Percentiles rank a stretch among this genome's conserved stretches.
phyloP scores from a whole-genome alignment of 2,797 vertebrate genomes.

The Lagodon rhomboides region DNA sequence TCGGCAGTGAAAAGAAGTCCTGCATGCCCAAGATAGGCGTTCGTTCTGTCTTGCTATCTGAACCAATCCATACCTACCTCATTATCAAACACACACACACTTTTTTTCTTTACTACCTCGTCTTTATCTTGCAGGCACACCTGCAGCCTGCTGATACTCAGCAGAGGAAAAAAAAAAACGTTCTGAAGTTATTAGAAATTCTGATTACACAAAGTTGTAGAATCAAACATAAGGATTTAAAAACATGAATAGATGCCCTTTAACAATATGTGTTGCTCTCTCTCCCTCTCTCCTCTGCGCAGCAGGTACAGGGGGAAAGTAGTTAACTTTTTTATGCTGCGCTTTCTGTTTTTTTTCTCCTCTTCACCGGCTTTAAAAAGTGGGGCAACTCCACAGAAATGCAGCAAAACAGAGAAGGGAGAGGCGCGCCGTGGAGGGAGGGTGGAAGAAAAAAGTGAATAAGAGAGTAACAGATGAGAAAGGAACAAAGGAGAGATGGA shows the following conservation, averaged over 20 bases:
- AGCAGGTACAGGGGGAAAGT: constrained; percentile 1
- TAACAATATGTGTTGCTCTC: neutral
- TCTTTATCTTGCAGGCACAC: constrained; percentile 63
- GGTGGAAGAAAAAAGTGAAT: constrained; percentile 6
- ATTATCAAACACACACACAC: neutral
- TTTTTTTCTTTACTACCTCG: constrained; percentile 5
- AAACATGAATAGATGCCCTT: constrained; percentile 19
- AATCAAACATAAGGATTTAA: constrained; percentile 46
- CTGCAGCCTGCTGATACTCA: constrained; percentile 47
- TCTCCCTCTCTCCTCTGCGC: neutral
- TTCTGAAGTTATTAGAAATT: constrained; percentile 15
- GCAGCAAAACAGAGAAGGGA: constrained; percentile 28
- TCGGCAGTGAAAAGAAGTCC: constrained; percentile 21
- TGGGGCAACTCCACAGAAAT: constrained; percentile 45
- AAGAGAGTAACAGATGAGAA: constrained; percentile 8
- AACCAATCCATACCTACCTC: constrained; percentile 19
- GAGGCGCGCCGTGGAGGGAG: neutral
- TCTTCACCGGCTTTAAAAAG: constrained; percentile 39
- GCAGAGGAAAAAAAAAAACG: constrained; percentile 4
- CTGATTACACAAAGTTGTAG: constrained; percentile 5
- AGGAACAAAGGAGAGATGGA: constrained; percentile 5
- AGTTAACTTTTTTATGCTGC: constrained; percentile 37
- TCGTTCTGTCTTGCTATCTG: constrained; percentile 42
- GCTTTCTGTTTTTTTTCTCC: constrained; percentile 19
- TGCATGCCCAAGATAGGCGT: constrained; percentile 4